phyloP scores from a whole-genome alignment of 1,140 invertebrate species.

The Periplaneta americana region DNA sequence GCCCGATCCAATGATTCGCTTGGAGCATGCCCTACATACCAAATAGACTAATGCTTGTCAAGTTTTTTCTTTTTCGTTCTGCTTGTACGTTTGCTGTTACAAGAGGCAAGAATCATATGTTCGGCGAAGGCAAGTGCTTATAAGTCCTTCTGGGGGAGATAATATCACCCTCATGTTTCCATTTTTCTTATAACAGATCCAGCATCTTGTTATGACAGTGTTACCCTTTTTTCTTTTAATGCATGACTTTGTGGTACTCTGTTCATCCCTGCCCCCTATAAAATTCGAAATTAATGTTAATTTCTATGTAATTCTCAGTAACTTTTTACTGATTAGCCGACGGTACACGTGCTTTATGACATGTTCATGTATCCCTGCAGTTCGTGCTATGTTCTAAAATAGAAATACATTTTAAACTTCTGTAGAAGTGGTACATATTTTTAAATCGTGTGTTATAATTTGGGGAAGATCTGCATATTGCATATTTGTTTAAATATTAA shows the following conservation, averaged over 20 bases:
- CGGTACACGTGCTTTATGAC: neutral
- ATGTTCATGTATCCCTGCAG: neutral
- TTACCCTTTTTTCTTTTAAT: neutral
- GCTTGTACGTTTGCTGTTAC: neutral
- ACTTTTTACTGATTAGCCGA: too few relatives aligned
- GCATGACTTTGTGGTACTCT: neutral
- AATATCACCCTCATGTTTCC: neutral
- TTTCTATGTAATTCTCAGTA: neutral
- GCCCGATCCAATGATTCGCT: neutral
- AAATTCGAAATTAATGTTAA: neutral
- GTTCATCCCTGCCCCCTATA: neutral
- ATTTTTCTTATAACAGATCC: neutral
- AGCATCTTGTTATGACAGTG: neutral
- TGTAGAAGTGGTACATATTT: neutral
- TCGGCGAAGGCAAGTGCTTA: neutral
- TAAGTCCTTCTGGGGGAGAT: neutral
- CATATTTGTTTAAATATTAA: neutral
- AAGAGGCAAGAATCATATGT: neutral
- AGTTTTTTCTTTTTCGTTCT: neutral
- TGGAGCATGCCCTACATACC: neutral
- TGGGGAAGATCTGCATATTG: neutral
- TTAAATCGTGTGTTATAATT: neutral
- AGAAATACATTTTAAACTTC: neutral
- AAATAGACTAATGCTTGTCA: neutral
- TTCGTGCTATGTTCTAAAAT: neutral